phyloP scores from a whole-genome alignment of 1,140 invertebrate genomes.

The Ptiloglossa arizonensis region DNA sequence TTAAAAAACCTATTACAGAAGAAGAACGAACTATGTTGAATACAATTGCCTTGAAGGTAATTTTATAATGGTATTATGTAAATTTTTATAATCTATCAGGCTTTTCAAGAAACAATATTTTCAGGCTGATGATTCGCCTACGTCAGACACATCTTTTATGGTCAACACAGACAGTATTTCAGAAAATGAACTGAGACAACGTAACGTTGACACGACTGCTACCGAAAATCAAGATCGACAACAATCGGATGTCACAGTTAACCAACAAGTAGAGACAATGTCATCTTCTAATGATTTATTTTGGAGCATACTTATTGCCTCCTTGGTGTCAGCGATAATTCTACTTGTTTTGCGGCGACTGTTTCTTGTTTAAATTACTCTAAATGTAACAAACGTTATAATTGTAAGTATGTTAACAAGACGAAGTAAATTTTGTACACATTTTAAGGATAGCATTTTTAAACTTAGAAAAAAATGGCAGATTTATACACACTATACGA shows the following conservation, averaged over 20 bases:
- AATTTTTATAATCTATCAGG: neutral
- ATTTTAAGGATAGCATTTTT: conserved; percentile 64
- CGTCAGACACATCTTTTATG: conserved; percentile 61
- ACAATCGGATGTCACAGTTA: conserved; percentile 66
- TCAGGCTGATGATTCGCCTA: conserved; percentile 75
- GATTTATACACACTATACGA: conserved; percentile 47
- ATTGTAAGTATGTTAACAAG: conserved; percentile 58
- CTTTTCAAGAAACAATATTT: conserved; percentile 42
- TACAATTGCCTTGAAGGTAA: conserved; percentile 80
- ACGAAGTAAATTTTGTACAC: conserved; percentile 69
- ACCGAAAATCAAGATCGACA: conserved; percentile 65
- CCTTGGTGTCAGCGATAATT: conserved; percentile 76
- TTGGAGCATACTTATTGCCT: conserved; percentile 77
- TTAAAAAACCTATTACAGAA: conserved; percentile 76
- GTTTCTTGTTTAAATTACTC: conserved; percentile 74
- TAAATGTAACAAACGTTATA: conserved; percentile 56
- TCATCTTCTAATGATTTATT: conserved; percentile 77
- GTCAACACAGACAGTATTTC: conserved; percentile 43
- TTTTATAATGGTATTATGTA: neutral
- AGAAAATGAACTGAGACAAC: conserved; percentile 73
- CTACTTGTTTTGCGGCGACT: conserved; percentile 76
- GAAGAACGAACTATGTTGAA: conserved; percentile 80
- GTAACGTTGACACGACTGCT: conserved; percentile 62
- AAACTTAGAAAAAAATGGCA: conserved; percentile 48
- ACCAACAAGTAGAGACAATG: conserved; percentile 71